These are phyloP conservation scores for Glaucidium brasilianum DNA, from an alignment of 2,113 vertebrate genomes.

Conservation along the genomic window DNA sequence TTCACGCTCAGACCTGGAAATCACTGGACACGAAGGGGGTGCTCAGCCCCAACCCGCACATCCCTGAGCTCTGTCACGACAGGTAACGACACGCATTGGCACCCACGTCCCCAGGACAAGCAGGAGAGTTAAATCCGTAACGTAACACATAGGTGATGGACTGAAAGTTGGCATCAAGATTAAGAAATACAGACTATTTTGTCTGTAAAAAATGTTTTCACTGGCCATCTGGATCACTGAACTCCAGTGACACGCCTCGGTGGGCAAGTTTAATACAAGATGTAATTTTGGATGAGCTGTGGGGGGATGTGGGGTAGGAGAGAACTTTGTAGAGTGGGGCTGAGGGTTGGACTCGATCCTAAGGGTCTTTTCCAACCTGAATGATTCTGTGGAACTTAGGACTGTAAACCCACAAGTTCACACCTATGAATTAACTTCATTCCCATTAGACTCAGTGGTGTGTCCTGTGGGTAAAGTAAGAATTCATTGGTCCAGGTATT, in stretches of 20 bases:
- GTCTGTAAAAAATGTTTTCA: not conserved
- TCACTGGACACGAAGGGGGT: accelerated
- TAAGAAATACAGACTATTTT: not conserved
- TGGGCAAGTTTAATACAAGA: not conserved
- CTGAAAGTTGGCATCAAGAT: not conserved
- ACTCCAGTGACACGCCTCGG: accelerated
- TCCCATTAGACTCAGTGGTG: not conserved
- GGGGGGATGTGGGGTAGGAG: too few relatives aligned
- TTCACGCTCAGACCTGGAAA: not conserved
- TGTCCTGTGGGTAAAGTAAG: not conserved
- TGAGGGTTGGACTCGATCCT: too few relatives aligned
- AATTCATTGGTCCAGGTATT: not conserved
- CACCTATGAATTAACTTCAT: not conserved
- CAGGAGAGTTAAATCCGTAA: not conserved
- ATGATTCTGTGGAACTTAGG: not conserved
- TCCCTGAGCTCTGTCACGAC: accelerated
- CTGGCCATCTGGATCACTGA: accelerated
- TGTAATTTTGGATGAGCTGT: not conserved
- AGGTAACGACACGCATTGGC: accelerated
- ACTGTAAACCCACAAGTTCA: not conserved
- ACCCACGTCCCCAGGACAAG: accelerated
- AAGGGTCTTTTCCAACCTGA: too few relatives aligned
- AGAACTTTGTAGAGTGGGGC: too few relatives aligned
- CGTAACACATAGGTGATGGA: not conserved
- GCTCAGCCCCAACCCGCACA: not conserved